Percentiles rank a stretch among this genome's conserved stretches.
These are phyloP conservation scores for Phaenicophaeus curvirostris DNA, from an alignment of 2,797 vertebrate species.

Conservation along the genomic window DNA sequence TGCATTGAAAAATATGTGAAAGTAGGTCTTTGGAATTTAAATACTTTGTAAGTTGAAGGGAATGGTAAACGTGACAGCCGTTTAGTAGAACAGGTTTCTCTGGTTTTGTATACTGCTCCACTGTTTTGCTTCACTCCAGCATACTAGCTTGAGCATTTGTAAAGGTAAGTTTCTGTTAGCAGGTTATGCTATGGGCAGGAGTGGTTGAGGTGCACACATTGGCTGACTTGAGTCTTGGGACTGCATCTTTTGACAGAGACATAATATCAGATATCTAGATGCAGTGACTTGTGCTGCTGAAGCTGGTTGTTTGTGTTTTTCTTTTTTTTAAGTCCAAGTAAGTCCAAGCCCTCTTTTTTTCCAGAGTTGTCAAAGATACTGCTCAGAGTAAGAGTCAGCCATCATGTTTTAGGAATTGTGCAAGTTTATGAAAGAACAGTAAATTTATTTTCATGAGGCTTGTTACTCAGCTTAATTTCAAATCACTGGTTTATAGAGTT, in stretches of 20 bases:
- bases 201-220: neutral
- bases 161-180: neutral
- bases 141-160: neutral
- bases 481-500: neutral
- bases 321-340: neutral
- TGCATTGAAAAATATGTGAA: neutral
- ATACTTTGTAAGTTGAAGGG: neutral
- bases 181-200: neutral
- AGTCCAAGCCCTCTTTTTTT: neutral
- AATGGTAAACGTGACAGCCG: neutral
- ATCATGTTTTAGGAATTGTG: neutral
- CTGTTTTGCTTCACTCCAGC: neutral
- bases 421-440: neutral
- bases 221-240: neutral
- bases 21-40: neutral
- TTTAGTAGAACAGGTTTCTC: neutral
- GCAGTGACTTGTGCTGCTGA: neutral
- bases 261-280: neutral
- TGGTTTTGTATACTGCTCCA: neutral
- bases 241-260: neutral
- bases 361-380: neutral
- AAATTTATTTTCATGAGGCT: neutral
- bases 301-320: neutral
- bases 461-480: neutral
- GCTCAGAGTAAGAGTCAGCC: neutral